Percentiles rank a stretch among this genome's conserved stretches.
Evolutionary conservation across 2,888 invertebrate genomes (phyloP).

Genomic region (Sycophila texana): DNA sequence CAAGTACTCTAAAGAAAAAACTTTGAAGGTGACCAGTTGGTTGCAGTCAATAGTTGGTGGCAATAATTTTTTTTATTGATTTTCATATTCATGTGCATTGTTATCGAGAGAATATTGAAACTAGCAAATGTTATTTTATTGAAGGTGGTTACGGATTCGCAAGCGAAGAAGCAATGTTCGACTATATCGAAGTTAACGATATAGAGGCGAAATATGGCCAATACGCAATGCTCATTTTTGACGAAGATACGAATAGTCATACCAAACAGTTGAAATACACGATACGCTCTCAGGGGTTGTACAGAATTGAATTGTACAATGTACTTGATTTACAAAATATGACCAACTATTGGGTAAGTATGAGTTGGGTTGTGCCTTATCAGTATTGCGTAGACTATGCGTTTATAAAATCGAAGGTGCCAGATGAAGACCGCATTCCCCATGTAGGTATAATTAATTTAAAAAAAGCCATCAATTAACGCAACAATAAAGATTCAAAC

Average conservation of each 20-base stretch:
- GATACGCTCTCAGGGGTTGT: conserved; percentile 59
- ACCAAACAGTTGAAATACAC: conserved; percentile 66
- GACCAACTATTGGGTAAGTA: conserved; percentile 5
- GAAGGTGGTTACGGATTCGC: no score
- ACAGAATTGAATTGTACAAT: conserved; percentile 58
- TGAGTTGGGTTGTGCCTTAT: conserved; percentile 58
- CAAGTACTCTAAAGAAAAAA: no score
- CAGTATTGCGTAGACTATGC: conserved; percentile 68
- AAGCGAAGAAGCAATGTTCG: no score
- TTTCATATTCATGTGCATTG: no score
- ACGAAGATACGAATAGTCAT: conserved; percentile 42
- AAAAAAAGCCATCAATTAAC: background rate
- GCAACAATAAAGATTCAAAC: background rate
- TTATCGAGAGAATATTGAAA: no score
- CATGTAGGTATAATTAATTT: conserved; percentile 42
- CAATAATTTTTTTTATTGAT: no score
- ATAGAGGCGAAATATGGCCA: no score
- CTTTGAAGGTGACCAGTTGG: no score
- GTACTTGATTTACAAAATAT: conserved; percentile 32
- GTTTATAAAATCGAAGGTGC: conserved; percentile 60
- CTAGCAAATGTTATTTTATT: no score
- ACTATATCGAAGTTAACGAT: no score
- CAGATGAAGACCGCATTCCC: conserved; percentile 3
- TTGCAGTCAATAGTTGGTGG: no score
- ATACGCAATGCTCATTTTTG: conserved; percentile 61